Evolutionary conservation across 2,797 vertebrate species (phyloP), one percentile per base, ranked within the genome.

Genomic region (Typhlichthys eigenmanni): DNA sequence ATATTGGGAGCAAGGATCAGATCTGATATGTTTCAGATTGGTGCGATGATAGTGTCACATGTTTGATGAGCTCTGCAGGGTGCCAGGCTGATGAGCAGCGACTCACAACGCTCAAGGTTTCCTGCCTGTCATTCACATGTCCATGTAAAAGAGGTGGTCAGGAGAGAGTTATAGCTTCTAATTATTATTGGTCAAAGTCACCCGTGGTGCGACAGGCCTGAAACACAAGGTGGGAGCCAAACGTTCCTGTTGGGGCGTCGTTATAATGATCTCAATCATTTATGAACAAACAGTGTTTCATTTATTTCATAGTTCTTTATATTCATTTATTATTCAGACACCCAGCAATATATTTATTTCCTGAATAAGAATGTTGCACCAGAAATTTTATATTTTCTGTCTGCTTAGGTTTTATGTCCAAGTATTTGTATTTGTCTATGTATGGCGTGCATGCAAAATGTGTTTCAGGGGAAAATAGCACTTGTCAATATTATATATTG

Each of bases 11-110:
- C 63, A 64, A 50, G 13, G 55, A 76, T 81, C 65, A 63, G 51
- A 69, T 75, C 68, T 17, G 51, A 13, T 11, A 16, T 64, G 60
- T 76, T 58, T 55, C 62, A 79, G 64, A 75, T 64, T 64, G 75
- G 47, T 78, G 71, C 67, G 69, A 78, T 74, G 79, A 57, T 43
- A 47, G 29, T 62, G 75, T 75, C 71, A 71, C 62, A 74, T 69
- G 63, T 58, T 64, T 62, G 58, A n/a, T 51, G 55, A 57, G 52
- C 51, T 67, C 68, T 48, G 71, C 43, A 63, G 62, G 69, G 55
- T 13, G 1, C 14, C 69, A 76, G 69, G 54, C 72, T 63, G 65
- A 59, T 69, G 61, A 34, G 64, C 60, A 73, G 68, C 69, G 49
- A 56, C 38, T 58, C 43, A 60, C 45, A 64, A 59, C 76, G 78